Conservation (phyloP, 2,888 invertebrate species). For the Andricus quercusramuli region DNA sequence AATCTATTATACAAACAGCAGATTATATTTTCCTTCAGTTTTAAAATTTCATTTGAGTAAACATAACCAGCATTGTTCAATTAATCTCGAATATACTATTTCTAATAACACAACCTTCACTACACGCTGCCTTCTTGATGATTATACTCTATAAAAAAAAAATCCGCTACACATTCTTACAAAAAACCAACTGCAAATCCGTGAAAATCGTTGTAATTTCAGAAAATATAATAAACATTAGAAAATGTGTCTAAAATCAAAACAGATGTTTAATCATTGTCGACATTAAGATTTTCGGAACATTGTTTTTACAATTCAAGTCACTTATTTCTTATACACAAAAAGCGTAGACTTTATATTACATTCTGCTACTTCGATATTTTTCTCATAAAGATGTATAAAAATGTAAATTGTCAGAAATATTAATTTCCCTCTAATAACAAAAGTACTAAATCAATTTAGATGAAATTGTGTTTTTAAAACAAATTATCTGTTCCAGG, state of each 20-base stretch:
- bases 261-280: conserved; percentile 7
- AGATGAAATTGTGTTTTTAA: not conserved
- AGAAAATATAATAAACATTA: not conserved
- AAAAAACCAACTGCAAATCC: not conserved
- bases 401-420: conserved; percentile 39
- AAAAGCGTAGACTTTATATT: conserved; percentile 36
- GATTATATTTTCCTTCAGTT: conserved; percentile 30
- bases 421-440: conserved; percentile 25
- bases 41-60: conserved; percentile 29
- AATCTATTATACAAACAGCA: conserved; percentile 39
- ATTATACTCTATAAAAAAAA: not conserved
- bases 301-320: conserved; percentile 17
- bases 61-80: conserved; percentile 34
- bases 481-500: not conserved
- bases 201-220: not conserved
- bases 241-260: not conserved
- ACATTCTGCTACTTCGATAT: conserved; percentile 29
- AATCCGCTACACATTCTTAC: not conserved
- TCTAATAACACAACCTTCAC: conserved; percentile 30
- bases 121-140: conserved; percentile 17
- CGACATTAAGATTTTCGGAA: conserved; percentile 22
- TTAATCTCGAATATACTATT: conserved; percentile 32
- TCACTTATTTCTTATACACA: conserved; percentile 26
- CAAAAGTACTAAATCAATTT: conserved; percentile 18
- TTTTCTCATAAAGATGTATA: conserved; percentile 38